phyloP scores from a whole-genome alignment of 2,888 invertebrate genomes.

The Actias luna region DNA sequence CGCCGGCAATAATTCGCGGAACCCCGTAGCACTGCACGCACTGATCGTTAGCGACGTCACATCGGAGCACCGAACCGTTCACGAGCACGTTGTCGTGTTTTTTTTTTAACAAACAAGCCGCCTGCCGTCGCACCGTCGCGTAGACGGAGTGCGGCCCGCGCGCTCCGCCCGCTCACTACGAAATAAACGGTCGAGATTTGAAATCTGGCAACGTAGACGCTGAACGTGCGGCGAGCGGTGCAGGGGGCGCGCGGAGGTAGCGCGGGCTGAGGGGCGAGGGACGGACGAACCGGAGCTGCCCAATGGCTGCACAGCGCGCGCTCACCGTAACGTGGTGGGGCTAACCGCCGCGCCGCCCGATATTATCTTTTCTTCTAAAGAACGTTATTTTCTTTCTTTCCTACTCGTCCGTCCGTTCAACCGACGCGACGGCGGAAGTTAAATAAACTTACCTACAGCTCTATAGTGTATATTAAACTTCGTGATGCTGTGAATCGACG shows the following conservation, averaged over 20 bases:
- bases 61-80: slow-evolving; percentile 70
- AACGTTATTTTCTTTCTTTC: slow-evolving; percentile 79
- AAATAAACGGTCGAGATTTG: slow-evolving; percentile 83
- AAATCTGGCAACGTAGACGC: slow-evolving; percentile 79
- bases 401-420: slow-evolving; percentile 73
- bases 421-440: slow-evolving; percentile 71
- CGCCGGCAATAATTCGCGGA: slow-evolving; percentile 44
- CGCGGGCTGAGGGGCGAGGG: too few species aligned
- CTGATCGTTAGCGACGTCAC: slow-evolving; percentile 72
- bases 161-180: slow-evolving; percentile 66
- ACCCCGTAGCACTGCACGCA: slow-evolving; percentile 73
- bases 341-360: slow-evolving; percentile 53
- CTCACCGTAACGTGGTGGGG: slow-evolving; percentile 64
- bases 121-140: slow-evolving; percentile 44
- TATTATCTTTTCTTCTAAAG: slow-evolving; percentile 73
- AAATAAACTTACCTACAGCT: slow-evolving; percentile 76
- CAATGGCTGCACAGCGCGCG: slow-evolving; percentile 65
- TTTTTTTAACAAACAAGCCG: slow-evolving; percentile 53
- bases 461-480: slow-evolving; percentile 60
- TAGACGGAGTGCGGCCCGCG: slow-evolving; percentile 53
- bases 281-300: slow-evolving; percentile 44
- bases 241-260: too few species aligned
- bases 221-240: slow-evolving; percentile 71
- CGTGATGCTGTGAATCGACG: slow-evolving; percentile 35
- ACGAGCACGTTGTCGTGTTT: slow-evolving; percentile 73